Evolutionary conservation across 2,797 vertebrate species (phyloP).

Genomic region (Nyctibius grandis): DNA sequence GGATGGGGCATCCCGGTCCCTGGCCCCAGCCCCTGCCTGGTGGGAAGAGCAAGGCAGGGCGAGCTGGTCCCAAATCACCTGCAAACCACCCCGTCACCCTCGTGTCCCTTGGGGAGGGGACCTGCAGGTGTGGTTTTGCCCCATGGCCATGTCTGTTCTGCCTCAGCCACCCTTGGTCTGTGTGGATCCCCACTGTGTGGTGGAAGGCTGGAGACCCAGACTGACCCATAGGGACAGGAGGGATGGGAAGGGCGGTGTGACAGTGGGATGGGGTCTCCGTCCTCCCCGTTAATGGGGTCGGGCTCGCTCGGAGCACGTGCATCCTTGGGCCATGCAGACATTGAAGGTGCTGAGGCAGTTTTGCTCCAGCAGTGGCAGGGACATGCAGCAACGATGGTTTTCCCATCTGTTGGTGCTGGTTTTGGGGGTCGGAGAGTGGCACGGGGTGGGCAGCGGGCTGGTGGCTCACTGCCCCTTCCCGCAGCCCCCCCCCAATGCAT

Average conservation of each 20-base stretch:
- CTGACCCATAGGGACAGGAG: background rate
- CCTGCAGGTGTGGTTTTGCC: background rate
- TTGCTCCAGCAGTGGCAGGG: background rate
- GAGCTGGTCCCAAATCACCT: background rate
- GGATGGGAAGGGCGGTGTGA: rapidly evolving
- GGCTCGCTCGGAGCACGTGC: rapidly evolving
- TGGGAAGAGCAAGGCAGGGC: background rate
- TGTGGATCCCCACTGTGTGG: rapidly evolving
- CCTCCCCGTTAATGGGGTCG: rapidly evolving
- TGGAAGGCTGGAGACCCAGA: background rate
- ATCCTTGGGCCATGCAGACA: rapidly evolving
- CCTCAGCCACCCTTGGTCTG: background rate
- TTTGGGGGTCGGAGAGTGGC: background rate
- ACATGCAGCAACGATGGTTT: rapidly evolving
- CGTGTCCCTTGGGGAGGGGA: background rate
- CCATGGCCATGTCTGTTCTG: rapidly evolving
- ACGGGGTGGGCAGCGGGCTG: no score
- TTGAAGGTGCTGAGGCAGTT: rapidly evolving
- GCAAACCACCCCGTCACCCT: background rate
- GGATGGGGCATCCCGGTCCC: rapidly evolving
- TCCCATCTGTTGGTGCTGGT: rapidly evolving
- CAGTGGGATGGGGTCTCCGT: rapidly evolving
- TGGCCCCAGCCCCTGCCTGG: no score
- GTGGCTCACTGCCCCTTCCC: background rate
- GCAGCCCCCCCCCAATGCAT: background rate